phyloP scores from a whole-genome alignment of 2,113 vertebrate species.

The Chaetura pelagica region DNA sequence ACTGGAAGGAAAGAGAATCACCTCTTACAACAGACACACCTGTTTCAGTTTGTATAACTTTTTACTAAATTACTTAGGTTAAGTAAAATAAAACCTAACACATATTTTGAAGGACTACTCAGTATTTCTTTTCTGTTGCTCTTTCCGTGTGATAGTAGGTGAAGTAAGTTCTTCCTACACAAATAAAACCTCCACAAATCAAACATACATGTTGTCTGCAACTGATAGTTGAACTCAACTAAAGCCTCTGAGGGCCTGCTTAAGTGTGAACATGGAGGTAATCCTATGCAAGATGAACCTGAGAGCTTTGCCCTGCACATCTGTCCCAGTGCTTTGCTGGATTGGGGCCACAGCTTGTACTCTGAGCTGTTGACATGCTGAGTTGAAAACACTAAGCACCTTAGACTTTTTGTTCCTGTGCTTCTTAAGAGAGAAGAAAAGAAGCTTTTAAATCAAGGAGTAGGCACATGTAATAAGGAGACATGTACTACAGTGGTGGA shows the following conservation, averaged over 20 bases:
- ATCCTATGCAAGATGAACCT: rapidly evolving
- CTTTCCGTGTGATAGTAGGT: background rate
- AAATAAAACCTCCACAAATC: background rate
- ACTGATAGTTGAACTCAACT: background rate
- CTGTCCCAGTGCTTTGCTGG: background rate
- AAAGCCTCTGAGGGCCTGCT: background rate
- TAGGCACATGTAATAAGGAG: background rate
- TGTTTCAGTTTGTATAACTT: background rate
- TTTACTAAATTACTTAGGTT: background rate
- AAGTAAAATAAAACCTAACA: background rate
- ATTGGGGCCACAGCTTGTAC: rapidly evolving
- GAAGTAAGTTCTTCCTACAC: background rate
- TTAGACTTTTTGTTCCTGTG: background rate
- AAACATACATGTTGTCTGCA: background rate
- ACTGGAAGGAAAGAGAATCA: background rate
- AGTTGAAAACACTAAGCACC: background rate
- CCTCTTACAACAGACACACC: background rate
- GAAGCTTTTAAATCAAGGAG: constrained; percentile 29
- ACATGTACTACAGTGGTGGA: background rate
- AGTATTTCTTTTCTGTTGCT: background rate
- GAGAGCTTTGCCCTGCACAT: background rate
- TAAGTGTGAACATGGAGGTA: background rate
- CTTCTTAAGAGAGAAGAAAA: background rate
- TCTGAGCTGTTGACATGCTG: background rate
- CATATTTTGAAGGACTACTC: background rate